Percentiles rank a stretch among this genome's conserved stretches.
Conservation (phyloP, 2,797 vertebrate genomes). For the Neosalanx taihuensis region DNA sequence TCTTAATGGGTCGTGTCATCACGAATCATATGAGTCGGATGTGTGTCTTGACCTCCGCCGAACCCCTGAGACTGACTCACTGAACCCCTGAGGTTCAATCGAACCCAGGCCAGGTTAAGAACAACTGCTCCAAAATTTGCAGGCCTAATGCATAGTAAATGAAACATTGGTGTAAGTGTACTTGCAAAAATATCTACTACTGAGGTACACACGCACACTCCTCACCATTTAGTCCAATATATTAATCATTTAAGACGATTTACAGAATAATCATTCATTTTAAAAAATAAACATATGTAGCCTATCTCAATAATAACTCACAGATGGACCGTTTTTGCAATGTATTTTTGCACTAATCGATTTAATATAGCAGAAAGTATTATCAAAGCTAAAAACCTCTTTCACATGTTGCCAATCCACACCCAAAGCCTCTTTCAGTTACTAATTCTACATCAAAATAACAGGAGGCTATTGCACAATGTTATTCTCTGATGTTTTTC, state of each 20-base stretch:
- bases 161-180: too few relatives aligned
- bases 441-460: constrained; percentile 1
- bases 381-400: constrained; percentile 64
- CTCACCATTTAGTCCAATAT: background rate
- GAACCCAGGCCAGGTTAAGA: too few relatives aligned
- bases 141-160: too few relatives aligned
- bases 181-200: too few relatives aligned
- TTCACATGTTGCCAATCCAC: constrained; percentile 34
- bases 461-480: background rate
- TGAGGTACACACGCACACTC: constrained; percentile 15
- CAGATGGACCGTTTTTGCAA: constrained; percentile 66
- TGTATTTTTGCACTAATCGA: constrained; percentile 33
- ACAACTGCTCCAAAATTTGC: too few relatives aligned
- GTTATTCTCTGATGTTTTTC: background rate
- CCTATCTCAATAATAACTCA: constrained; percentile 59
- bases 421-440: constrained; percentile 18
- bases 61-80: too few relatives aligned
- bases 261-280: constrained; percentile 67
- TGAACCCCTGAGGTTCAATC: too few relatives aligned
- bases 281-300: constrained; percentile 63
- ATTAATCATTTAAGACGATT: constrained; percentile 69
- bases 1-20: too few relatives aligned
- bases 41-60: too few relatives aligned
- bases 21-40: too few relatives aligned
- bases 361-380: constrained; percentile 49